A percentile compares a stretch with the other conserved stretches of the same genome.
phyloP scores from a whole-genome alignment of 2,888 invertebrate species.

The Melolontha melolontha region DNA sequence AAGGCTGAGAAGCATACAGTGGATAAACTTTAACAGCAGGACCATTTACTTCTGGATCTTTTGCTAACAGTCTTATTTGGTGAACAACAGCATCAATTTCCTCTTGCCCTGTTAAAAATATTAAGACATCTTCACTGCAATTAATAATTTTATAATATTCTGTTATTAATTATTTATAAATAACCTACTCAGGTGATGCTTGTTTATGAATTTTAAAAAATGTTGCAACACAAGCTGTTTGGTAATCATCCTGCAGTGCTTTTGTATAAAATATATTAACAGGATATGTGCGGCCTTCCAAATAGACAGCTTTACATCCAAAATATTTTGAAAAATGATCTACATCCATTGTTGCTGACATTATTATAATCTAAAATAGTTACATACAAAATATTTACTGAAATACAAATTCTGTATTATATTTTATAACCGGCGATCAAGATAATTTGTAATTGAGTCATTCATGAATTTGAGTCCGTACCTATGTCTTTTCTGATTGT shows the following conservation, averaged over 20 bases:
- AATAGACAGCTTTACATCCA: conserved; percentile 86
- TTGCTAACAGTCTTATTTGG: conserved; percentile 79
- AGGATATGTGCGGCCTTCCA: conserved; percentile 90
- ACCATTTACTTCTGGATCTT: conserved; percentile 72
- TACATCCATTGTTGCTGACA: conserved; percentile 98
- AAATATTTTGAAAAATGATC: conserved; percentile 93
- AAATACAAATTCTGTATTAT: neutral
- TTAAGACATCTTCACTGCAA: conserved; percentile 88
- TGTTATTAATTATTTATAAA: neutral
- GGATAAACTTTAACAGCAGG: conserved; percentile 84
- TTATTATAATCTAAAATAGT: conserved; percentile 78
- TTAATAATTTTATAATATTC: conserved; percentile 4
- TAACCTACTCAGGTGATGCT: conserved; percentile 80
- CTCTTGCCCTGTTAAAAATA: conserved; percentile 96
- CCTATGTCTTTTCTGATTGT: no score
- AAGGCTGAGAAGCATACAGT: conserved; percentile 91
- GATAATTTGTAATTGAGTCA: no score
- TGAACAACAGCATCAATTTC: conserved; percentile 91
- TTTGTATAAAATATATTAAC: conserved; percentile 81
- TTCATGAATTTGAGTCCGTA: no score
- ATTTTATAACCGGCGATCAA: no score
- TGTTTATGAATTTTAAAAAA: conserved; percentile 90
- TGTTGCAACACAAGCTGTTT: conserved; percentile 84
- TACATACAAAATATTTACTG: neutral
- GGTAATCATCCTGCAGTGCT: conserved; percentile 84